These are phyloP conservation scores for Smittia aterrima DNA, from an alignment of 2,888 invertebrate species.

Conservation along the genomic window DNA sequence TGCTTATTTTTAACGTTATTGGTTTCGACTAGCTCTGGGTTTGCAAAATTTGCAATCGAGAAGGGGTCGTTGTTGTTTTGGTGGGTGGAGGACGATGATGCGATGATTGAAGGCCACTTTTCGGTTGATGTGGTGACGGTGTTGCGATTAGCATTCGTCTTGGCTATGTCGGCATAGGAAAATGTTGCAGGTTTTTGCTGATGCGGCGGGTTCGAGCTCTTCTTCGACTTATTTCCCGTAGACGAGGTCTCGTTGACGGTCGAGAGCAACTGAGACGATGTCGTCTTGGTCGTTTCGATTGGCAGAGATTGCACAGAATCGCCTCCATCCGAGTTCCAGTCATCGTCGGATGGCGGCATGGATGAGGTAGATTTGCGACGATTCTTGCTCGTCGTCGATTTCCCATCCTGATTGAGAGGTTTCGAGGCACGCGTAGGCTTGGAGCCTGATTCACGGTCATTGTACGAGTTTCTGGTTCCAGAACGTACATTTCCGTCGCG, in stretches of 20 bases:
- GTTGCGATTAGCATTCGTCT: slow-evolving; percentile 52
- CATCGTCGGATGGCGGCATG: slow-evolving; percentile 79
- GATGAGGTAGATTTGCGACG: slow-evolving; percentile 72
- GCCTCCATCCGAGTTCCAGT: slow-evolving; percentile 74
- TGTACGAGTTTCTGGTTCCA: slow-evolving; percentile 16
- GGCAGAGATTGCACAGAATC: slow-evolving; percentile 85
- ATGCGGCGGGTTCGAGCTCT: neutral
- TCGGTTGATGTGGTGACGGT: slow-evolving; percentile 43
- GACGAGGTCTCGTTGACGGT: slow-evolving; percentile 38
- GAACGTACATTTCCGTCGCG: neutral
- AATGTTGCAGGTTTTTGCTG: slow-evolving; percentile 56
- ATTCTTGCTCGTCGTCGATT: slow-evolving; percentile 45
- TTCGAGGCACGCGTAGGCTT: neutral
- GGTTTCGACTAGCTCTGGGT: slow-evolving; percentile 42
- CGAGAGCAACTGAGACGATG: slow-evolving; percentile 43
- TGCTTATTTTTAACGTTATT: slow-evolving; percentile 44
- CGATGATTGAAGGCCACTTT: slow-evolving; percentile 46
- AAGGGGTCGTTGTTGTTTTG: slow-evolving; percentile 34
- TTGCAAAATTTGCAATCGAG: slow-evolving; percentile 19
- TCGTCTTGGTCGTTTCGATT: slow-evolving; percentile 54
- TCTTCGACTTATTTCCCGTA: neutral
- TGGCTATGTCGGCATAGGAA: slow-evolving; percentile 82
- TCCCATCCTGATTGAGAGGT: slow-evolving; percentile 20
- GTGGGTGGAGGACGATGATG: slow-evolving; percentile 33
- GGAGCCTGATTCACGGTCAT: neutral